A percentile compares a stretch with the other conserved stretches of the same genome.
phyloP scores from a whole-genome alignment of 1,140 invertebrate genomes.

The Chionoecetes opilio region DNA sequence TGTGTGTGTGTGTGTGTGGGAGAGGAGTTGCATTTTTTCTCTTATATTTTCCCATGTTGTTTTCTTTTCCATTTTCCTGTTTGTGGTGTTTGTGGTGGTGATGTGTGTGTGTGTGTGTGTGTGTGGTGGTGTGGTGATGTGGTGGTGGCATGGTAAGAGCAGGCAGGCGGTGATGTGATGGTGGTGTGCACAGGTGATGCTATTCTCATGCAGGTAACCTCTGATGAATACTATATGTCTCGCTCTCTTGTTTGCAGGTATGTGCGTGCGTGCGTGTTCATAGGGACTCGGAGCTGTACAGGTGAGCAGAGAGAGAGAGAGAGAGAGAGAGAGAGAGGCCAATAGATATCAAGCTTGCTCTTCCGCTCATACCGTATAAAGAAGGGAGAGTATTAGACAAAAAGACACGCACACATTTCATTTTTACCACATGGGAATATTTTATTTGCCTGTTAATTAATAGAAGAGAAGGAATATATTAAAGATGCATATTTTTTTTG shows the following conservation, averaged over 20 bases:
- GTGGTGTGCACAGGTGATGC: too few relatives aligned
- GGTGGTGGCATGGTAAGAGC: too few relatives aligned
- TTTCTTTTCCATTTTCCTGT: too few relatives aligned
- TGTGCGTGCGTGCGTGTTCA: not conserved
- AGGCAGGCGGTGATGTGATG: too few relatives aligned
- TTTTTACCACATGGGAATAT: not conserved
- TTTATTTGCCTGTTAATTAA: not conserved
- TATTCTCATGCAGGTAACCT: too few relatives aligned
- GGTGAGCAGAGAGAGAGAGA: not conserved
- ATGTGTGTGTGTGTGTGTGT: too few relatives aligned
- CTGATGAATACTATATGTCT: too few relatives aligned
- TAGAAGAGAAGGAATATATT: not conserved
- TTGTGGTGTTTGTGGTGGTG: too few relatives aligned
- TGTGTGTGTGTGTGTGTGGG: too few relatives aligned
- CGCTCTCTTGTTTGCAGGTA: not conserved
- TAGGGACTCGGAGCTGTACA: not conserved
- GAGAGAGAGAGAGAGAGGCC: constrained; percentile 11
- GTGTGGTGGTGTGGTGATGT: too few relatives aligned
- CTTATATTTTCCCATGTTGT: too few relatives aligned
- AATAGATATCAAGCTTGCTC: not conserved
- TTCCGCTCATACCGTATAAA: not conserved
- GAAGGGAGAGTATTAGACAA: not conserved
- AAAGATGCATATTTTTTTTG: not conserved
- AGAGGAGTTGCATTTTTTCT: too few relatives aligned
- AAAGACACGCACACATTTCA: not conserved